Conservation (phyloP, 2,797 vertebrate genomes). For the Borostomias antarcticus region DNA sequence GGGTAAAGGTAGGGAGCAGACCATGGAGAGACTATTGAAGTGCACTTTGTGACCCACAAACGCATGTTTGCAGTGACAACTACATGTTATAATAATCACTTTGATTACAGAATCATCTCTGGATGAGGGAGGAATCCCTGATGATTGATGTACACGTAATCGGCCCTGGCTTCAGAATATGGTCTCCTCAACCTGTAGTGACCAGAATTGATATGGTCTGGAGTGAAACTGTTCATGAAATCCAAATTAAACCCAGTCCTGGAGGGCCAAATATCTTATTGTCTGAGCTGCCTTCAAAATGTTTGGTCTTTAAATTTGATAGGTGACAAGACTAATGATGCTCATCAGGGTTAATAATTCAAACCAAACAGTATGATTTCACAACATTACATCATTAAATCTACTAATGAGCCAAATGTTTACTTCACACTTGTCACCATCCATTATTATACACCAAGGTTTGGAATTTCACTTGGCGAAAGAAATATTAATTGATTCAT, state of each 20-base stretch:
- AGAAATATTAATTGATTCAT: neutral
- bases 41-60: slow-evolving; percentile 1
- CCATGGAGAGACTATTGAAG: neutral
- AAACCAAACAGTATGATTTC: neutral
- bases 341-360: neutral
- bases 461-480: neutral
- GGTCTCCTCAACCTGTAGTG: neutral
- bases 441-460: slow-evolving; percentile 7
- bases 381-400: no score
- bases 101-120: slow-evolving; percentile 3
- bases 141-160: neutral
- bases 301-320: neutral
- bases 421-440: neutral
- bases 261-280: neutral
- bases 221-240: neutral
- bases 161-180: neutral
- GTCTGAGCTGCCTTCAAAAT: neutral
- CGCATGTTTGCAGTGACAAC: neutral
- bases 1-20: neutral
- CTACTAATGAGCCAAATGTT: neutral
- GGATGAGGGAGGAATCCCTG: neutral
- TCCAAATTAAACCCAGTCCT: neutral
- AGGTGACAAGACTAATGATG: neutral
- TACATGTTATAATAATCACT: neutral
- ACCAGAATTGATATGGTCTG: neutral